Evolutionary conservation across 2,797 vertebrate species (phyloP).

Genomic region (Artibeus jamaicensis): DNA sequence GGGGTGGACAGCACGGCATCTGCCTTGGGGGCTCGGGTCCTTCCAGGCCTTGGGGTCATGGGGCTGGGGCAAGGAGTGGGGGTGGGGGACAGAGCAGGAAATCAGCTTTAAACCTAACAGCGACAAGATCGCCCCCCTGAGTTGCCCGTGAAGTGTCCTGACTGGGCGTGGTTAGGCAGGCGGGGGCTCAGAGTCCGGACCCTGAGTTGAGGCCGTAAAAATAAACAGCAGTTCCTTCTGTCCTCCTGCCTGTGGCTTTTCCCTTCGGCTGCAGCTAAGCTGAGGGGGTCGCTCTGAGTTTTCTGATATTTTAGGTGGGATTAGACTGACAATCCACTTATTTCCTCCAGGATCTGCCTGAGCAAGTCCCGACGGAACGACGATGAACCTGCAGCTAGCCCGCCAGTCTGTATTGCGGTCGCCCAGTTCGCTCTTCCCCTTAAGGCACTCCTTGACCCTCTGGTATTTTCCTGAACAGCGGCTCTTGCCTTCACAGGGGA

Average conservation of each 20-base stretch:
- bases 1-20: not conserved
- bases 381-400: not conserved
- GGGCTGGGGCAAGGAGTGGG: not conserved
- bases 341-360: not conserved
- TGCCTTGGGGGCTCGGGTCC: not conserved
- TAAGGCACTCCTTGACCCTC: not conserved
- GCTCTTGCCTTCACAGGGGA: not conserved
- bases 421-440: not conserved
- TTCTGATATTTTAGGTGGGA: not conserved
- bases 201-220: not conserved
- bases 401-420: not conserved
- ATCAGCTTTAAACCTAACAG: not conserved
- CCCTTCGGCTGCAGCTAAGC: accelerated
- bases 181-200: not conserved
- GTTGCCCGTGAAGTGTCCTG: too few species aligned
- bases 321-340: too few species aligned
- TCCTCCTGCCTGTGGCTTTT: not conserved
- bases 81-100: not conserved
- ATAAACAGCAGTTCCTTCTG: not conserved
- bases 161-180: not conserved
- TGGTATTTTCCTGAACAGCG: not conserved
- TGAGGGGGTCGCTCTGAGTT: not conserved
- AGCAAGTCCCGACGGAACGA: not conserved
- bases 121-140: not conserved
- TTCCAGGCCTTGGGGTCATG: not conserved